These are phyloP conservation scores for Delia radicum DNA, from an alignment of 1,140 invertebrate genomes.

Conservation along the genomic window DNA sequence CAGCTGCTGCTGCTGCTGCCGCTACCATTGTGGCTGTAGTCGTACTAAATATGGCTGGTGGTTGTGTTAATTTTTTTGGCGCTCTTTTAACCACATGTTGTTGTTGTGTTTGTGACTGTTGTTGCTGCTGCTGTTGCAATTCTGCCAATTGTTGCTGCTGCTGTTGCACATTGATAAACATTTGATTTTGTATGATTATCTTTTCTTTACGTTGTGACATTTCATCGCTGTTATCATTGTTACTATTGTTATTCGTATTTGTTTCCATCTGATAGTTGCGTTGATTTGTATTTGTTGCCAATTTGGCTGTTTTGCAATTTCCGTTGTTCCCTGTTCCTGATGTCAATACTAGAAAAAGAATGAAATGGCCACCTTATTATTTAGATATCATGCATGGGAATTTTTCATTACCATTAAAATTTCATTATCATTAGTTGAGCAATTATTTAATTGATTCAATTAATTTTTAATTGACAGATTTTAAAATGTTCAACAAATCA, in stretches of 20 bases:
- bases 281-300: conserved; percentile 35
- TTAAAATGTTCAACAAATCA: no score
- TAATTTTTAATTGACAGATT: no score
- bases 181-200: conserved; percentile 54
- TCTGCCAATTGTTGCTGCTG: conserved; percentile 45
- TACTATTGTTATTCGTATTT: conserved; percentile 37
- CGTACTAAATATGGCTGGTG: conserved; percentile 34
- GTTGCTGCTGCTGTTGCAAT: conserved; percentile 29
- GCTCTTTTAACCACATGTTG: conserved; percentile 32
- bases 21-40: conserved; percentile 26
- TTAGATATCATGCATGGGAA: no score
- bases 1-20: conserved; percentile 2
- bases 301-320: conserved; percentile 35
- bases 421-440: no score
- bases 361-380: no score
- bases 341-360: conserved; percentile 54
- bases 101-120: conserved; percentile 30
- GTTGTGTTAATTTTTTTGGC: conserved; percentile 45
- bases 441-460: no score
- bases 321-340: conserved; percentile 53
- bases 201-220: conserved; percentile 48
- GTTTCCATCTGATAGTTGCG: conserved; percentile 34
- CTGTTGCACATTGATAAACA: conserved; percentile 50
- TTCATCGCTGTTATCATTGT: conserved; percentile 34
- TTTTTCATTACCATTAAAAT: no score